Conservation (phyloP, 2,888 invertebrate genomes). For the Troides oblongomaculatus region DNA sequence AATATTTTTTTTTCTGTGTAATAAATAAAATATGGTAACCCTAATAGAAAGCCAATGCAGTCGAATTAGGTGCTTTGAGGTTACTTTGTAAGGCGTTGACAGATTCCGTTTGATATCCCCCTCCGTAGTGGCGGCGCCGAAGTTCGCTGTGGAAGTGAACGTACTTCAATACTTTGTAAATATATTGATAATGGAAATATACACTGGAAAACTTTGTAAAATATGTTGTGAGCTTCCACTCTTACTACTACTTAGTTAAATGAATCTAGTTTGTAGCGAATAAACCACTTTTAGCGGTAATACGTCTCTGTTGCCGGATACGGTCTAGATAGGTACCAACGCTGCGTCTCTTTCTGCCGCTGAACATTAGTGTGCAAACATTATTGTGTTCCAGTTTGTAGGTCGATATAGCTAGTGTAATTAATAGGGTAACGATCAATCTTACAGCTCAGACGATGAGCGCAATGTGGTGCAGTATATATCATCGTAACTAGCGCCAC, state of each 20-base stretch:
- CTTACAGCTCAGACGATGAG: too few species aligned
- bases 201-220: neutral
- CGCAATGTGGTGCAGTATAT: too few species aligned
- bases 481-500: too few species aligned
- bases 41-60: slow-evolving; percentile 42
- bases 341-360: too few species aligned
- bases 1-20: neutral
- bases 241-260: neutral
- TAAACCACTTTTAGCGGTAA: neutral
- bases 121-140: slow-evolving; percentile 35
- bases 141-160: slow-evolving; percentile 31
- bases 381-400: too few species aligned
- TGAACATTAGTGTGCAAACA: too few species aligned
- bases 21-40: slow-evolving; percentile 11
- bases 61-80: slow-evolving; percentile 76
- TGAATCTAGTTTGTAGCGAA: neutral
- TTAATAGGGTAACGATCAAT: too few species aligned
- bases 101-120: slow-evolving; percentile 66
- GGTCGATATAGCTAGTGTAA: too few species aligned
- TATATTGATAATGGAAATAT: neutral
- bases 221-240: neutral
- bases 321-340: too few species aligned
- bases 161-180: slow-evolving; percentile 7
- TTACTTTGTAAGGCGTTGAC: slow-evolving; percentile 67
- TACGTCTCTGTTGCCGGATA: too few species aligned